These are phyloP conservation scores for Stegostoma tigrinum DNA, from an alignment of 2,113 vertebrate species.

Conservation along the genomic window DNA sequence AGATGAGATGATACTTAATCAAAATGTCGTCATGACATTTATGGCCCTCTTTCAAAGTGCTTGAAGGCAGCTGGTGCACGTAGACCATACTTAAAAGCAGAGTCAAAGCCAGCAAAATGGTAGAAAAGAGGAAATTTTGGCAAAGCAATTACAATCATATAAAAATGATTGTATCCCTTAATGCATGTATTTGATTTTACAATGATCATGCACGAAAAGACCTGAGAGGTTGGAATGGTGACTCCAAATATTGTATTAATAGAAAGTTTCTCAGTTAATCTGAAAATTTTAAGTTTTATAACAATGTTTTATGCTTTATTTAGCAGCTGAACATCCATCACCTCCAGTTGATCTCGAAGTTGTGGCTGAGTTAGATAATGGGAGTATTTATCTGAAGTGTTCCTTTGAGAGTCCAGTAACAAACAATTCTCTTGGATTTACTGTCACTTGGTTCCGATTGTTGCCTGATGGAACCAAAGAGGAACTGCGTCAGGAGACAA, in stretches of 20 bases:
- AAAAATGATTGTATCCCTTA: not conserved
- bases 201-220: not conserved
- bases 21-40: not conserved
- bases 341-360: conserved; percentile 56
- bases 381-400: conserved; percentile 65
- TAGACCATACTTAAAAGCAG: not conserved
- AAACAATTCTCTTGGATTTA: conserved; percentile 65
- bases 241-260: not conserved
- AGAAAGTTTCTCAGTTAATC: not conserved
- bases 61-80: not conserved
- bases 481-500: conserved; percentile 72
- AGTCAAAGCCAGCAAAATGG: not conserved
- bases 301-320: conserved; percentile 39
- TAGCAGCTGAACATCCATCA: conserved; percentile 51
- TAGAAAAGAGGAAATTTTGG: not conserved
- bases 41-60: not conserved
- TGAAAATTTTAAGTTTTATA: not conserved
- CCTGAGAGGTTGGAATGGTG: not conserved
- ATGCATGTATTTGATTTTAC: not conserved
- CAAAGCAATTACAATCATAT: not conserved
- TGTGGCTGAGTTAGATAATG: conserved; percentile 53
- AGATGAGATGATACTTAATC: not conserved
- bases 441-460: conserved; percentile 72
- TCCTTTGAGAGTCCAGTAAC: conserved; percentile 55
- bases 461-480: conserved; percentile 67